A percentile compares a stretch with the other conserved stretches of the same genome.
Conservation (phyloP, 2,797 vertebrate genomes). For the Triplophysa yarkandensis region DNA sequence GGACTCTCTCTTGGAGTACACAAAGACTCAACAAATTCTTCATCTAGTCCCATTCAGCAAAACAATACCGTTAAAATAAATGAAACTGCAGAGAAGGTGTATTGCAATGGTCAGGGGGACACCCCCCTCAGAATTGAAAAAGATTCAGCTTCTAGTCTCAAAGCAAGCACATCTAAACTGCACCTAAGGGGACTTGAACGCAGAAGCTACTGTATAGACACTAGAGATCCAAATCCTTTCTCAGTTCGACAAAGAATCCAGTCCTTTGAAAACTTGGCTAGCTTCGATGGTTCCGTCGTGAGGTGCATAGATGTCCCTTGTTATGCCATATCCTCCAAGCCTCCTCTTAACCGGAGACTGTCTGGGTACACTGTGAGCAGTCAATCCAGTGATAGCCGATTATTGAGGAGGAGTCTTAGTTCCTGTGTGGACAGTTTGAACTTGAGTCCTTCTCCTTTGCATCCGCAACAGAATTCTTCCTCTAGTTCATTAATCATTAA, state of each 20-base stretch:
- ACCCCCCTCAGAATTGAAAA: slow-evolving; percentile 32
- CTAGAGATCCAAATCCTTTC: slow-evolving; percentile 81
- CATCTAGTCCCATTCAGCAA: slow-evolving; percentile 29
- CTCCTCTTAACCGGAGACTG: slow-evolving; percentile 77
- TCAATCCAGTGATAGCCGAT: slow-evolving; percentile 63
- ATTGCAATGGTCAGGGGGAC: slow-evolving; percentile 35
- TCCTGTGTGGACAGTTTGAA: slow-evolving; percentile 77
- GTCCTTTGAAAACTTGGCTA: slow-evolving; percentile 92
- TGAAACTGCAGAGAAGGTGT: slow-evolving; percentile 41
- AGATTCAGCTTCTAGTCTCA: slow-evolving; percentile 52
- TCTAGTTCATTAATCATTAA: slow-evolving; percentile 54
- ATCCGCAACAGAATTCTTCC: slow-evolving; percentile 64
- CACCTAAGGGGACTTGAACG: slow-evolving; percentile 70
- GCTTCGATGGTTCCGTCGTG: slow-evolving; percentile 80
- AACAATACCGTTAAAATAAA: slow-evolving; percentile 36
- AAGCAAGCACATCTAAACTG: slow-evolving; percentile 60
- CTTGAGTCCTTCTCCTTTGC: slow-evolving; percentile 52
- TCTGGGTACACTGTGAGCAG: slow-evolving; percentile 74
- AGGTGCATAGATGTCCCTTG: slow-evolving; percentile 79
- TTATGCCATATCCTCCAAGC: slow-evolving; percentile 68
- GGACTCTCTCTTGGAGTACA: slow-evolving; percentile 39
- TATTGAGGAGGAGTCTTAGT: slow-evolving; percentile 79
- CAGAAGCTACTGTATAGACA: slow-evolving; percentile 77
- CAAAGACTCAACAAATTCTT: slow-evolving; percentile 32
- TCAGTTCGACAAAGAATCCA: slow-evolving; percentile 94